phyloP scores from a whole-genome alignment of 1,140 invertebrate species.

The Chrysopa pallens region DNA sequence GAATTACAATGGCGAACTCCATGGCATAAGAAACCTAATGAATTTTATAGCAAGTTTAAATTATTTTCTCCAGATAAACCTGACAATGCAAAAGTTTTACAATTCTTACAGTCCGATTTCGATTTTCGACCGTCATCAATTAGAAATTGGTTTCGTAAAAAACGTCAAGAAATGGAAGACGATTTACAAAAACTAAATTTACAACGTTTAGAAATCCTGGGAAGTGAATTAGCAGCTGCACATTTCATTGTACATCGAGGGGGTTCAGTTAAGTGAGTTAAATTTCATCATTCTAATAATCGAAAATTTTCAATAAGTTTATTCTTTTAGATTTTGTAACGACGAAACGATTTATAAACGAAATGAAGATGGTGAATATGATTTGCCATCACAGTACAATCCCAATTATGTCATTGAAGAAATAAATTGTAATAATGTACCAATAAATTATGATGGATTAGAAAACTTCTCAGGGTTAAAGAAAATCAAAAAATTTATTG shows the following conservation, averaged over 20 bases:
- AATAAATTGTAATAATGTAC: constrained; percentile 42
- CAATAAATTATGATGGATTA: constrained; percentile 51
- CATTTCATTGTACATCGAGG: constrained; percentile 48
- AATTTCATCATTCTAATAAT: background rate
- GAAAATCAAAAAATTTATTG: constrained; percentile 40
- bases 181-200: constrained; percentile 24
- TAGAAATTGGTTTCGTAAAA: constrained; percentile 22
- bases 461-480: constrained; percentile 39
- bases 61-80: constrained; percentile 20
- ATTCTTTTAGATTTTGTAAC: constrained; percentile 25
- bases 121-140: constrained; percentile 22
- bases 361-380: constrained; percentile 24
- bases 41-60: constrained; percentile 24
- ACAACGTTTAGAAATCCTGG: constrained; percentile 29
- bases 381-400: constrained; percentile 35
- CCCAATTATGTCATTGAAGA: constrained; percentile 37
- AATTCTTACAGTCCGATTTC: constrained; percentile 26
- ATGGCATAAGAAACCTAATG: constrained; percentile 20
- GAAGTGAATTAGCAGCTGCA: constrained; percentile 49
- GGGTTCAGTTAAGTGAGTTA: constrained; percentile 37
- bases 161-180: constrained; percentile 18
- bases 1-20: constrained; percentile 24
- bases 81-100: constrained; percentile 21
- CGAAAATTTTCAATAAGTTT: background rate
- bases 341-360: constrained; percentile 34